Evolutionary conservation across 2,888 invertebrate species (phyloP), one percentile per base, ranked within the genome.

Genomic region (Aphelenchoides bicaudatus): DNA sequence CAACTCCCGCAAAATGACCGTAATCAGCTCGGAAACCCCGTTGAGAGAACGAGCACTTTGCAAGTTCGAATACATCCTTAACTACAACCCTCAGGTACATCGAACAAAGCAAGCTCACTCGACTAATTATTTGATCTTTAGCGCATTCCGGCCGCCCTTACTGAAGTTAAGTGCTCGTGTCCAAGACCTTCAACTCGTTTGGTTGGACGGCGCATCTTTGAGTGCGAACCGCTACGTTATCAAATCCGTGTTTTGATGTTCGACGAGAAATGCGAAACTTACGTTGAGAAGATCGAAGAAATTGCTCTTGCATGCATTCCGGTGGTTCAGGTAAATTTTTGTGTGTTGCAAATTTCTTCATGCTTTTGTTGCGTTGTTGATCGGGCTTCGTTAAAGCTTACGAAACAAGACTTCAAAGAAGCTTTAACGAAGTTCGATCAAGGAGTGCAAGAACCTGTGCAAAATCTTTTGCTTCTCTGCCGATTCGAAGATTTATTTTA

Each of bases 161-260:
- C 76, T 13, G 77, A 77, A 63, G 75, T 74, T 4, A 73, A 75
- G 49, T 77, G 77, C 56, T 73, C 72, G 25, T 77, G 77, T 59
- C 65, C 66, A 16, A 52, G 71, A 37, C 77, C 77, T 2, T 73
- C 74, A 39, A 52, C 70, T 23, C 67, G 67, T 43, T 59, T 77
- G 38, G 74, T 77, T 27, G 76, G 76, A 10, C 71, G 67, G 34
- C 59, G 73, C 19, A 75, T 74, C 38, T 77, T 77, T 51, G 75
- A 76, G 51, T 77, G 77, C 62, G 77, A 77, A 39, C 74, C 72
- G 34, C 66, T 77, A 21, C 66, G 71, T 50, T 77, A 75, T 69
- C 71, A 75, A 60, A 67, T 76, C 21, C 67, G 76, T 30, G 75
- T 75, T 21, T 59, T 77, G 51, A 60, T 77, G 59, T 77, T 75